Evolutionary conservation across 37 sponge, comb jelly and placozoan genomes (phyloP).

Genomic region (Cladorhizidae sp.): DNA sequence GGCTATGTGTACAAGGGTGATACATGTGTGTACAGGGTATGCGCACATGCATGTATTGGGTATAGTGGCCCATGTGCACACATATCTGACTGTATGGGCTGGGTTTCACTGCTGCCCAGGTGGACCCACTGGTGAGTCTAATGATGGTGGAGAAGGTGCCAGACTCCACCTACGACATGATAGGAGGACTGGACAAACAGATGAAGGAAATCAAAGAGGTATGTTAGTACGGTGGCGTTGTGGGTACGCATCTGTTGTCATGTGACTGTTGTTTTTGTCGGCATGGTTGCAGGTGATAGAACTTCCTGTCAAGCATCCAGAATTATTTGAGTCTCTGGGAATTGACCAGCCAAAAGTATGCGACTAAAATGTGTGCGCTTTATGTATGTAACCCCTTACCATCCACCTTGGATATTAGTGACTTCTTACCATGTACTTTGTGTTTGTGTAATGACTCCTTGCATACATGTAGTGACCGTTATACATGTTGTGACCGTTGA

Average conservation of each 20-base stretch:
- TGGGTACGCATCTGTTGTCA: neutral
- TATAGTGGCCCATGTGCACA: no score
- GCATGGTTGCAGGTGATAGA: constrained; percentile 78
- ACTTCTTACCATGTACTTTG: neutral
- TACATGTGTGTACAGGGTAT: no score
- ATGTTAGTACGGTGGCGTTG: neutral
- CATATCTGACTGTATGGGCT: no score
- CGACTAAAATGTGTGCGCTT: neutral
- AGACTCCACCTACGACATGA: constrained; percentile 98
- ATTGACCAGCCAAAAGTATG: constrained; percentile 96
- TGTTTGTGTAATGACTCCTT: neutral
- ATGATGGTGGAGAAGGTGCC: constrained; percentile 99
- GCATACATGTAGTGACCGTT: neutral
- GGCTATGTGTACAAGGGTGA: no score
- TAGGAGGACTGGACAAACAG: constrained; percentile 99
- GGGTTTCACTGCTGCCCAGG: constrained; percentile 37
- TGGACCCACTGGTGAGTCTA: constrained; percentile 97
- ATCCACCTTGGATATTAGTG: neutral
- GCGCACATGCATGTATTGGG: no score
- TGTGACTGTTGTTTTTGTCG: constrained; percentile 1
- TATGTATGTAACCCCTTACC: neutral
- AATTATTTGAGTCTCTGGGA: constrained; percentile 96
- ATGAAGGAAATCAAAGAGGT: constrained; percentile 99
- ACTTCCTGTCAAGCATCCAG: constrained; percentile 98
- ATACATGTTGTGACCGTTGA: no score